Evolutionary conservation across 2,888 invertebrate genomes (phyloP).

Genomic region (Rotaria sp.): DNA sequence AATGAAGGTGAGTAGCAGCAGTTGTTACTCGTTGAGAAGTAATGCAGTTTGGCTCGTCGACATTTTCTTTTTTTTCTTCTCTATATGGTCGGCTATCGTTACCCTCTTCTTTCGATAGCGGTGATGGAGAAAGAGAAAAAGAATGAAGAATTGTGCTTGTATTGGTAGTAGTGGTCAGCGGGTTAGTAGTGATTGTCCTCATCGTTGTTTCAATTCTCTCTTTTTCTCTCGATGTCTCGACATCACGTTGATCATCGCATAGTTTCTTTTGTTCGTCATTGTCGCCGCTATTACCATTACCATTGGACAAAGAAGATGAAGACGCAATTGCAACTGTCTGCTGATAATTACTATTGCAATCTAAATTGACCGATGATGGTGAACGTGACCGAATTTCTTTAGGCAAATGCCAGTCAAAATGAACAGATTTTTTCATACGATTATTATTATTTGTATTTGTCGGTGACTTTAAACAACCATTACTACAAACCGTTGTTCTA

Average conservation of each 20-base stretch:
- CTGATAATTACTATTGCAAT: neutral
- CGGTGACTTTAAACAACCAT: neutral
- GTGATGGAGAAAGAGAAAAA: slow-evolving; percentile 15
- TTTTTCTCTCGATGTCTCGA: slow-evolving; percentile 8
- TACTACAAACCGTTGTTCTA: neutral
- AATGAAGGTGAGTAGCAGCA: slow-evolving; percentile 20
- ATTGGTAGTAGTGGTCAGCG: neutral
- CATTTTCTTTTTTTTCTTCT: slow-evolving; percentile 8
- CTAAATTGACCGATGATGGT: neutral
- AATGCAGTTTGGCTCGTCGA: neutral
- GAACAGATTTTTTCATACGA: slow-evolving; percentile 16
- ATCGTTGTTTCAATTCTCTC: slow-evolving; percentile 8
- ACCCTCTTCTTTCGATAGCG: neutral
- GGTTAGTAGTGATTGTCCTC: neutral
- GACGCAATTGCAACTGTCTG: neutral
- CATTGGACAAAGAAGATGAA: neutral
- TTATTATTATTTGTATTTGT: neutral
- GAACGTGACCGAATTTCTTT: neutral
- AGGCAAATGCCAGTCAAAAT: slow-evolving; percentile 21
- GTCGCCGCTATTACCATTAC: neutral
- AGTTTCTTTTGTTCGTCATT: neutral
- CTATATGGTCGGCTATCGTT: neutral
- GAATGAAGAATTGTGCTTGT: neutral
- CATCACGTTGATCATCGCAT: neutral
- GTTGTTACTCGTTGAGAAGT: slow-evolving; percentile 15